phyloP scores from a whole-genome alignment of 2,888 invertebrate genomes.

The Epinotia ramella region DNA sequence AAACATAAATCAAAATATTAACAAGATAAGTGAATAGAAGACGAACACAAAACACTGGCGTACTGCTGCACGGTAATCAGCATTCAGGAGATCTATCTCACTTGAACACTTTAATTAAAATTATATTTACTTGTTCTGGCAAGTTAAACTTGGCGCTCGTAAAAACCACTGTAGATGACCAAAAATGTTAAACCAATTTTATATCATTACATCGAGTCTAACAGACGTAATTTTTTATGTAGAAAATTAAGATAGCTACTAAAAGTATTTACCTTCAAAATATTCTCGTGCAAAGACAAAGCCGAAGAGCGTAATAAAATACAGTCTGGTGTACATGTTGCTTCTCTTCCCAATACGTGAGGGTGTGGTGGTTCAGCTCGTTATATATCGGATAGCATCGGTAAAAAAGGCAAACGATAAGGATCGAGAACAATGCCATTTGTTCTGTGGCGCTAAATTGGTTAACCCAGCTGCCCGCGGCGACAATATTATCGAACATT shows the following conservation, averaged over 20 bases:
- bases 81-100: not conserved
- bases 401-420: conserved; percentile 50
- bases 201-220: not conserved
- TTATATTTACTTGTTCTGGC: not conserved
- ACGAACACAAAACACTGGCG: too few relatives aligned
- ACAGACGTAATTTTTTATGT: not conserved
- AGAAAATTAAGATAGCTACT: not conserved
- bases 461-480: conserved; percentile 58
- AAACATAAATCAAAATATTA: not conserved
- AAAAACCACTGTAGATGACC: not conserved
- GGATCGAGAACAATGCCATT: conserved; percentile 65
- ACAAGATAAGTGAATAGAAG: not conserved
- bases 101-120: not conserved
- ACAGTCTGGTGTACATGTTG: conserved; percentile 41
- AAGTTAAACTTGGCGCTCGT: not conserved
- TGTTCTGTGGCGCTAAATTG: conserved; percentile 60
- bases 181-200: not conserved
- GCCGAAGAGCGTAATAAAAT: conserved; percentile 51
- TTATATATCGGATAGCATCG: conserved; percentile 61
- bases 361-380: conserved; percentile 60
- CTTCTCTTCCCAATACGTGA: conserved; percentile 49
- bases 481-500: not conserved
- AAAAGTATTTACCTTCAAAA: conserved; percentile 8
- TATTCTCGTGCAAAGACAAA: conserved; percentile 58
- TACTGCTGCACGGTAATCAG: not conserved